Base-by-base conservation (phyloP, 64 coral and sea anemone genomes). In the Montipora sp. region DNA sequence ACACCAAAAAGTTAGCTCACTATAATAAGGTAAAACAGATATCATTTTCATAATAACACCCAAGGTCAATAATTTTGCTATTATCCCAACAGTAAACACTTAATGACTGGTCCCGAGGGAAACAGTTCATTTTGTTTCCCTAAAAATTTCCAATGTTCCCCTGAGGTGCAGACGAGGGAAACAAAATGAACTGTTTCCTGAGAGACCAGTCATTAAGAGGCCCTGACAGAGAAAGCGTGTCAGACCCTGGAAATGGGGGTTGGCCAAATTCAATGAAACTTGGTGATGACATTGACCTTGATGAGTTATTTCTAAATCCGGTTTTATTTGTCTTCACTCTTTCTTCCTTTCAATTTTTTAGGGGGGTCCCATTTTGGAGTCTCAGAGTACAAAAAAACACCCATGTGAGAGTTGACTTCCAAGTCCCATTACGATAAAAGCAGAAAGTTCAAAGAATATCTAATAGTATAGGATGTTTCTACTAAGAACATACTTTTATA, bases 261-360 rank as follows among this genome's bases (percentile, higher is more conserved):
- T 65, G 61, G 61, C 61, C 61, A 65, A 65, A 65, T 65, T 65
- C 61, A 65, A 65, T 65, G 61, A 65, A 65, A 65, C 61, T 65
- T 65, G 12, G 7, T 65, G 10, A 65, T 9, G 61, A 65, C 61
- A 65, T 65, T 65, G 61, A 65, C 61, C 61, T 65, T 65, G 12
- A 18, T 65, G 61, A 65, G 61, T 65, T 65, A 65, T 65, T 65
- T 3, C 61, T 65, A 65, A 65, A 65, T 65, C 61, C 61, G 3
- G 61, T 65, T 65, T 65, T 65, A 65, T 9, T 65, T 65, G 7
- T 65, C 61, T 65, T 65, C 61, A 18, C 15, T 65, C 61, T 65
- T 14, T 14, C 61, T 65, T 65, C 61, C 61, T 65, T 65, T 65
- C 61, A 65, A 65, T 14, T 65, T 65, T 65, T 65, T 14, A 9